Evolutionary conservation across 2,113 vertebrate species (phyloP), one percentile per base, ranked within the genome.

Genomic region (Dromiciops gliroides): DNA sequence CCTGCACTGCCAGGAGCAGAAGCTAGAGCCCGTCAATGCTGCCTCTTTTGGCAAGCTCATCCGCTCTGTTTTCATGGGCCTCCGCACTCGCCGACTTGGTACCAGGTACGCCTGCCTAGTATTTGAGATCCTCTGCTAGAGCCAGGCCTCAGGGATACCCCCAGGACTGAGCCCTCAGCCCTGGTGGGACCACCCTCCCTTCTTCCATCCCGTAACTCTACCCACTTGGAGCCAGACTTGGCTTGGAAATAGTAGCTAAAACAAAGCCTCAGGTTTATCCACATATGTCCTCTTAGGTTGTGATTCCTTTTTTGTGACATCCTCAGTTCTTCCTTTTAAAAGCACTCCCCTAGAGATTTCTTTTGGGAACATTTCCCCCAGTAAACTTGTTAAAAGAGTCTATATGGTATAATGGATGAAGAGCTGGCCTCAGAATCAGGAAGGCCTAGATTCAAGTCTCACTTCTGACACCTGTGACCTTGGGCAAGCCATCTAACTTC

Each of bases 31-130:
- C 0, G 99, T 99, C 44, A 99, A 99, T 3, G 99, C 99, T 0
- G 99, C 99, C 23, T 99, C 99, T 92, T 99, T 99, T 5, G 99
- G 99, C 91, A 99, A 99, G 97, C 99, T 99, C 96, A 99, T 99
- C 98, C 99, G 99, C 95, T 99, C 99, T 0, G 99, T 99, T 91
- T 99, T 99, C 98, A 99, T 99, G 99, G 99, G 99, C 24, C 98
- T 99, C 44, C 98, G 99, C 1, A 99, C 99, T 0, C 98, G 99
- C 16, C 98, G 99, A 44, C 98, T 99, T 7, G 99, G 99, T 92
- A 99, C 99, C 95, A 98, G 99, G 99, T 99, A 98, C 96, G 90
- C 8, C 90, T 7, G 0, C 49, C 19, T 0, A 0, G 22, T 16
- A 22, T 48, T n/a, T 37, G 44, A 4, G 4, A 0, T 49, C 91